Evolutionary conservation across 1,140 invertebrate genomes (phyloP), one percentile per base, ranked within the genome.

Genomic region (Meteorus sp.): DNA sequence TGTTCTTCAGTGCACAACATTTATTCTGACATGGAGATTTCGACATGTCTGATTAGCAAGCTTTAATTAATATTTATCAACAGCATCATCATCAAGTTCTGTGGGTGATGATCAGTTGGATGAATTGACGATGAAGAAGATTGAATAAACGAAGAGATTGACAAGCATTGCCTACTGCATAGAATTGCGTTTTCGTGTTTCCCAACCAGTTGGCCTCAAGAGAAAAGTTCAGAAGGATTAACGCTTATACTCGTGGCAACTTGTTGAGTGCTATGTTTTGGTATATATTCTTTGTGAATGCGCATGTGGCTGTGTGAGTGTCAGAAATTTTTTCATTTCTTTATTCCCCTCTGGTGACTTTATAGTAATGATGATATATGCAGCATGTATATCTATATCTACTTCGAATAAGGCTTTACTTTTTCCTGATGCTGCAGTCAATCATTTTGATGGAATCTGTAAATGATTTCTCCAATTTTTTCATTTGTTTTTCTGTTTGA

Each of bases 231-330:
- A 19, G 19, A 41, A 57, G 29, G 44, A 57, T 48, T 50, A 48
- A 48, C 22, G 22, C 45, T 57, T 56, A 57, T 57, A 44, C n/a
- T n/a, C n/a, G 15, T 31, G 17, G 56, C 56, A 57, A 57, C 56
- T 57, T 57, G 56, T 57, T 57, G 56, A 57, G 54, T 56, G 23
- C 22, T 50, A 48, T 27, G 25, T 50, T 27, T 56, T 19, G 33
- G 22, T 39, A 45, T 56, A 37, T 33, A 45, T 56, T 19, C 29
- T 19, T 22, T 44, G 25, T n/a, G n/a, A n/a, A 27, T 48, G 45
- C 45, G 45, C 31, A 17, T 17, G 45, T 15, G 20, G 13, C 13
- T 23, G 45, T 17, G 45, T 15, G 8, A 23, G 23, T 29, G 27
- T 29, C 27, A n/a, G n/a, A n/a, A n/a, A 45, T 17, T 13, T 45